Percentiles rank a stretch among this genome's conserved stretches.
phyloP scores from a whole-genome alignment of 2,113 vertebrate species.

The Rousettus leschenaultii region DNA sequence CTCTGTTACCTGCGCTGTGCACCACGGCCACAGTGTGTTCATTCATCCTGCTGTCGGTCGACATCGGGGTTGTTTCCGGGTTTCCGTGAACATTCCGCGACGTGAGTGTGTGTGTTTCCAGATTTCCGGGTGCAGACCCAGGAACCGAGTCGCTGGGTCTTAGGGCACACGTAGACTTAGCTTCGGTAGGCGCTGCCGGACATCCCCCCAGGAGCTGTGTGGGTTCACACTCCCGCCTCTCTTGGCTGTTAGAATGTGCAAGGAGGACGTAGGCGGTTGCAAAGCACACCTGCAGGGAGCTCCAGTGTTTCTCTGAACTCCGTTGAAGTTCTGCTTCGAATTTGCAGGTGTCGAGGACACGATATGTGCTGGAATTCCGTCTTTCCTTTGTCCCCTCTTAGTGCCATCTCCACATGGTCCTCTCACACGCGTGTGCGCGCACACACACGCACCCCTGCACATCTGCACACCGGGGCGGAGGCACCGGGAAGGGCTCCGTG shows the following conservation, averaged over 20 bases:
- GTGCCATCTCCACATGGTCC: too few relatives aligned
- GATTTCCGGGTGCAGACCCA: neutral
- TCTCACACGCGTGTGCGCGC: fast-evolving
- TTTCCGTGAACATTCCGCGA: too few relatives aligned
- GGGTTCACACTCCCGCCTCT: too few relatives aligned
- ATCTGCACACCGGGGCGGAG: neutral
- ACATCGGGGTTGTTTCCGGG: neutral
- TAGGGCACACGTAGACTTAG: fast-evolving
- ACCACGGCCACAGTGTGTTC: fast-evolving
- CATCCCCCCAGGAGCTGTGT: fast-evolving
- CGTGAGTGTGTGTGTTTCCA: neutral
- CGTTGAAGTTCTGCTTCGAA: neutral
- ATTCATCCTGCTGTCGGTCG: neutral
- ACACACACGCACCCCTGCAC: too few relatives aligned
- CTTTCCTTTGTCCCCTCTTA: neutral
- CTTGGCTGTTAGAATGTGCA: neutral
- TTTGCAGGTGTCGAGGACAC: neutral
- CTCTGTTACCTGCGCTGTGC: fast-evolving
- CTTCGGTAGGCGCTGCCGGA: fast-evolving
- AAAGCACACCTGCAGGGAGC: neutral
- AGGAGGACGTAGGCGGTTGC: fast-evolving
- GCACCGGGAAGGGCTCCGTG: neutral
- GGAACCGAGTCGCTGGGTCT: neutral
- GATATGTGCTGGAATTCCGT: fast-evolving
- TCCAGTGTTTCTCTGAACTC: fast-evolving